Evolutionary conservation across 2,888 invertebrate species (phyloP).

Genomic region (Yponomeuta sedellus): DNA sequence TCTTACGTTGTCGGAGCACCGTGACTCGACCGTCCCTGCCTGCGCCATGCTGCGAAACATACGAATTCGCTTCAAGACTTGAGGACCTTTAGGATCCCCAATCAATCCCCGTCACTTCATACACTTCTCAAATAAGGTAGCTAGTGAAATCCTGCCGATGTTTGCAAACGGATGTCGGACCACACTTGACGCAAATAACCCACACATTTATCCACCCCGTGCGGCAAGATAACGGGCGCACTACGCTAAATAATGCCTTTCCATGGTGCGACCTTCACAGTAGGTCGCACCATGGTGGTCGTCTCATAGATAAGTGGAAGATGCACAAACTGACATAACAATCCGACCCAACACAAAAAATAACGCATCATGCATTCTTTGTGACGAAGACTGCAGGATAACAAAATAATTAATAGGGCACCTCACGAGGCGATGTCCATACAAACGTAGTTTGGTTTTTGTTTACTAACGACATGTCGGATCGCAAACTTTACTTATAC

Average conservation of each 20-base stretch:
- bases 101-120: slow-evolving; percentile 57
- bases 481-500: too few species aligned
- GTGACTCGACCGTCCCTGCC: slow-evolving; percentile 54
- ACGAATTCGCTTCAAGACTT: slow-evolving; percentile 64
- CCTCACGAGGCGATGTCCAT: too few species aligned
- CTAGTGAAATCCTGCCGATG: slow-evolving; percentile 38
- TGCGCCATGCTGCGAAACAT: slow-evolving; percentile 69
- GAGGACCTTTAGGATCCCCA: slow-evolving; percentile 43
- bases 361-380: slow-evolving; percentile 13
- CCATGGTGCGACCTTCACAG: too few species aligned
- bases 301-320: slow-evolving; percentile 16
- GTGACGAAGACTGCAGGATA: neutral
- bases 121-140: slow-evolving; percentile 37
- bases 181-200: slow-evolving; percentile 39
- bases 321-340: slow-evolving; percentile 24
- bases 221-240: slow-evolving; percentile 12
- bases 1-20: slow-evolving; percentile 40
- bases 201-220: slow-evolving; percentile 24
- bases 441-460: too few species aligned
- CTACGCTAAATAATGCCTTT: neutral
- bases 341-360: slow-evolving; percentile 16
- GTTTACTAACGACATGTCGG: too few species aligned
- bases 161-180: slow-evolving; percentile 33
- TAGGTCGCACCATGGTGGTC: slow-evolving; percentile 28
- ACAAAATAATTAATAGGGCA: neutral